A percentile compares a stretch with the other conserved stretches of the same genome.
These are phyloP conservation scores for Psittacula cyanocephala DNA, from an alignment of 2,113 vertebrate genomes.

Conservation along the genomic window DNA sequence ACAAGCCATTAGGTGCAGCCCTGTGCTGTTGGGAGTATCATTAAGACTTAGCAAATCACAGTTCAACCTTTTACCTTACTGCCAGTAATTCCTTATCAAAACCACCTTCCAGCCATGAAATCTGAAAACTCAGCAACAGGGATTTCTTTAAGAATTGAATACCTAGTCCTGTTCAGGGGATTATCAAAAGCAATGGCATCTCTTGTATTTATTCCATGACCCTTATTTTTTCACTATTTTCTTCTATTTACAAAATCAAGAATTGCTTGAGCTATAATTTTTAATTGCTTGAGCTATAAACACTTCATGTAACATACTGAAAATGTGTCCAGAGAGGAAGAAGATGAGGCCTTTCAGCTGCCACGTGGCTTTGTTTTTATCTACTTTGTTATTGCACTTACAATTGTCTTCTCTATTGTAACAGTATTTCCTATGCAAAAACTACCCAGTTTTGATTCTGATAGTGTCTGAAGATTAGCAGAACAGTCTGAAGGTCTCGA, in stretches of 20 bases:
- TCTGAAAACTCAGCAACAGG: background rate
- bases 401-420: background rate
- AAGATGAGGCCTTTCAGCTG: background rate
- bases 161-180: background rate
- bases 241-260: background rate
- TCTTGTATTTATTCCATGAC: background rate
- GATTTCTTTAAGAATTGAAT: background rate
- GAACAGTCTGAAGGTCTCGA: background rate
- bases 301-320: background rate
- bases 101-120: background rate
- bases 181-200: background rate
- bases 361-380: background rate
- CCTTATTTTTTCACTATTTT: background rate
- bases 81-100: background rate
- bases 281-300: background rate
- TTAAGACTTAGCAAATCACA: background rate
- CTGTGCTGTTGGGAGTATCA: background rate
- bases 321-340: background rate
- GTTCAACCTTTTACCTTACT: background rate
- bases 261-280: background rate
- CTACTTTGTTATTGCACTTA: background rate
- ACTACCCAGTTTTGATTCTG: background rate
- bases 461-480: background rate
- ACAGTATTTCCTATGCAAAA: background rate
- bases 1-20: background rate